These are phyloP conservation scores for Pseudorhombus dupliciocellatus DNA, from an alignment of 2,113 vertebrate species.

Conservation along the genomic window DNA sequence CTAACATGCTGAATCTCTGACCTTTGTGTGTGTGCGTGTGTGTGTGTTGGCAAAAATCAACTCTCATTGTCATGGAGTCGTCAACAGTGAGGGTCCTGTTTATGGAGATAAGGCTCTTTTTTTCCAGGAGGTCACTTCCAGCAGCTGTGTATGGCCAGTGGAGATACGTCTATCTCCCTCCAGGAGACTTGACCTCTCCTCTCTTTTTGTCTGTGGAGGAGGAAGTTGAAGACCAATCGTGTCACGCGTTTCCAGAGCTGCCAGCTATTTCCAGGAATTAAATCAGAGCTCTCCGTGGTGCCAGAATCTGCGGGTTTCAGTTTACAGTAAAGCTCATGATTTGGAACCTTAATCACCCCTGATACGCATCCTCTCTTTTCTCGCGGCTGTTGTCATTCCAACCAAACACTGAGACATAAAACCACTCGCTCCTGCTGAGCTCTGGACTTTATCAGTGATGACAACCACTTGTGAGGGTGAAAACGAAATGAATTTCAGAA, in stretches of 20 bases:
- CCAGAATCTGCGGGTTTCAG: constrained; percentile 16
- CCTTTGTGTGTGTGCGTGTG: background rate
- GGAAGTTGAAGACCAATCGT: constrained; percentile 50
- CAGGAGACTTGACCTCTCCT: constrained; percentile 53
- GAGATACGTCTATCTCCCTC: constrained; percentile 62
- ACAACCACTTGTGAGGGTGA: constrained; percentile 4
- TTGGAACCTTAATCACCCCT: constrained; percentile 15
- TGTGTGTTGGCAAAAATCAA: constrained; percentile 37
- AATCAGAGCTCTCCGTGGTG: constrained; percentile 6
- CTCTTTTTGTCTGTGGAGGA: constrained; percentile 43
- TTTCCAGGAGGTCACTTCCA: constrained; percentile 67
- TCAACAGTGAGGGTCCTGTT: constrained; percentile 60
- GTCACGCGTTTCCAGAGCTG: constrained; percentile 29
- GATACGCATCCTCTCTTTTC: constrained; percentile 5
- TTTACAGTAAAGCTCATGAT: constrained; percentile 7
- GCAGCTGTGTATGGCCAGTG: constrained; percentile 51
- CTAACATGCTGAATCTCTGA: too few relatives aligned
- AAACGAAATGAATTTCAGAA: constrained; percentile 18
- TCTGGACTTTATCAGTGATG: constrained; percentile 25
- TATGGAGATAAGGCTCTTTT: constrained; percentile 59
- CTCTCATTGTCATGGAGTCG: constrained; percentile 29
- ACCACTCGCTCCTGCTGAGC: constrained; percentile 1
- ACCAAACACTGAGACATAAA: constrained; percentile 55
- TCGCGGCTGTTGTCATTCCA: constrained; percentile 35
- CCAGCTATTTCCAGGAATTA: constrained; percentile 29